Base-by-base conservation (phyloP, 2,113 vertebrate species). In the Xerus inauris region DNA sequence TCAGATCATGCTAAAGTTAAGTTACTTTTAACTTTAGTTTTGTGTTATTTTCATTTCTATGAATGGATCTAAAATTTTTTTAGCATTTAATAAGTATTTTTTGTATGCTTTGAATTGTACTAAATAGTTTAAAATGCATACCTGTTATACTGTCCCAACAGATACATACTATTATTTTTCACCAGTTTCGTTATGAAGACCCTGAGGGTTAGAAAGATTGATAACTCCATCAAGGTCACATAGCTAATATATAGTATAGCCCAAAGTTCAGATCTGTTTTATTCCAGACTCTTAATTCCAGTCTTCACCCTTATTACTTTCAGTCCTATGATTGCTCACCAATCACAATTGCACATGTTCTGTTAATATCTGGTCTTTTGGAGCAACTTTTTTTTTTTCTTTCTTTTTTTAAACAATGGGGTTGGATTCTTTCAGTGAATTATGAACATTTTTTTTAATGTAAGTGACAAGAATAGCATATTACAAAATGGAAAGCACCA, bases 1-100 rank as follows among this genome's bases (percentile, higher is more conserved):
- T 7, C 8, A 35, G 69, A 54, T 59, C 32, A 89, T 89, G 2
- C 57, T 91, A 92, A 95, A 72, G 4, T 3, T 57, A 51, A n/a
- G n/a, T 57, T 40, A 45, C 28, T 83, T 89, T 30, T 45, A 47
- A 65, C 42, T 89, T 94, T 87, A 22, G 20, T 51, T 22, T 71
- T 19, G 14, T 86, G 32, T 83, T 76, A 28, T 42, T 95, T 92
- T 79, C 30, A 65, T 69, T 88, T 49, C 24, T 96, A 49, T 72
- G 72, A 10, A 28, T 57, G 42, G 3, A 17, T 35, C 80, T 92
- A 49, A 32, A 45, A 32, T 40, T 40, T 20, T 51, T 77, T 89
- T 72, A 67, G 8, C 16, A 81, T 77, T 85, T 88, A 30, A 3
- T 57, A 14, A 95, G 10, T 76, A 79, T 17, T 94, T 94, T 42